Percentiles rank a stretch among this genome's conserved stretches.
Conservation (phyloP, 2,797 vertebrate species). For the Notamacropus eugenii region DNA sequence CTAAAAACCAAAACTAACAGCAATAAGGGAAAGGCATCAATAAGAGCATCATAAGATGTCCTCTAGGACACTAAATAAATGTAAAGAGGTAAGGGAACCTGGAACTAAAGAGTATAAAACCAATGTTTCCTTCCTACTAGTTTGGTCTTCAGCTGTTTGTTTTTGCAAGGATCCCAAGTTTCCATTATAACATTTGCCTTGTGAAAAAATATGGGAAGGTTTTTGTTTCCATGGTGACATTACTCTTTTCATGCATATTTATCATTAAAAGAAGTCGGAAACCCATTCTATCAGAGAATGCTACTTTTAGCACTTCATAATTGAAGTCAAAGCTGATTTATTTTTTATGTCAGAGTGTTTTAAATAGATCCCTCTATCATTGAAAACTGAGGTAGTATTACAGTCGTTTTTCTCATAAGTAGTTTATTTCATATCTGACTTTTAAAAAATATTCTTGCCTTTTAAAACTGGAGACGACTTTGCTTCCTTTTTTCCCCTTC, state of each 20-base stretch:
- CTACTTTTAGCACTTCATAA: constrained; percentile 83
- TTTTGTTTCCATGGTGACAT: constrained; percentile 83
- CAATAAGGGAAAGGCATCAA: not conserved
- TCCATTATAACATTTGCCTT: constrained; percentile 76
- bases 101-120: constrained; percentile 55
- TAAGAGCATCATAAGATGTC: constrained; percentile 36
- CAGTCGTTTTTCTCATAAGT: constrained; percentile 73
- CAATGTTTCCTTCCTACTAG: constrained; percentile 38
- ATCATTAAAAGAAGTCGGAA: constrained; percentile 80
- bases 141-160: constrained; percentile 73
- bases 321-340: constrained; percentile 84
- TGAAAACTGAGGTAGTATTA: constrained; percentile 66
- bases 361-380: constrained; percentile 79
- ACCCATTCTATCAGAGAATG: constrained; percentile 76
- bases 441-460: constrained; percentile 74
- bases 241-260: constrained; percentile 83
- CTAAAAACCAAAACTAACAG: not conserved
- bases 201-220: constrained; percentile 75
- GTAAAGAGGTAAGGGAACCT: constrained; percentile 51
- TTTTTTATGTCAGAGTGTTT: constrained; percentile 81
- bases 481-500: constrained; percentile 68
- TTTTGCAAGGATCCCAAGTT: constrained; percentile 80
- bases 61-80: constrained; percentile 46
- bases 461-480: constrained; percentile 65
- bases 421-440: constrained; percentile 80